Evolutionary conservation across 2,888 invertebrate species (phyloP), one percentile per base, ranked within the genome.

Genomic region (Dynastes hyllus): DNA sequence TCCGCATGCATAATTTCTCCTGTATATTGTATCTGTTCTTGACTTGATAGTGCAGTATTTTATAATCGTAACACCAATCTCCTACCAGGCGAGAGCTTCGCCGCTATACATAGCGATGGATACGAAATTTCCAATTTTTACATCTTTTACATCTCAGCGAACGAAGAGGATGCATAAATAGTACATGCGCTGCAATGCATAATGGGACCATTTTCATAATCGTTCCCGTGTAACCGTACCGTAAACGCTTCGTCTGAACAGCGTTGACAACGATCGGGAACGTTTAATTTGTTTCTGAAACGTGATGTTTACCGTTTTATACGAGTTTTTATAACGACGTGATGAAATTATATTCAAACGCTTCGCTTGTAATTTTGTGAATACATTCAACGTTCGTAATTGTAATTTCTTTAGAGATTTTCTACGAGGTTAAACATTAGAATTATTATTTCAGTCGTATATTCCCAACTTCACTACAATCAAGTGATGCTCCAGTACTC

Each of bases 191-290:
- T 29, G 63, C 63, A 29, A 63, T 32, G 63, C 63, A 32, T 63
- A 63, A 63, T 29, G 63, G 63, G 63, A 11, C 29, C 29, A 63
- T 63, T 63, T 63, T 63, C 63, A 63, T 63, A 63, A 63, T 29
- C 63, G 32, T 22, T 16, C 0, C 6, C 55, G 55, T 53, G 16
- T 22, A 16, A 58, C 8, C 22, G 55, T 58, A 16, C 22, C 22
- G 22, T 22, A 55, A 16, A 22, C 55, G 5, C 22, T 22, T 16
- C 22, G 55, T 58, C 45, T 45, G 45, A 58, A 58, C 22, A 22
- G 22, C 55, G 55, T 22, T 58, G 55, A 58, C 55, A 58, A 58
- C 55, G 55, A 58, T 58, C 55, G 9, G 55, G 55, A 58, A 58
- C 22, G 55, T 58, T 58, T 58, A 58, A 58, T 58, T 58, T 58